Evolutionary conservation across 1,140 invertebrate genomes (phyloP).

Genomic region (Elysia chlorotica): DNA sequence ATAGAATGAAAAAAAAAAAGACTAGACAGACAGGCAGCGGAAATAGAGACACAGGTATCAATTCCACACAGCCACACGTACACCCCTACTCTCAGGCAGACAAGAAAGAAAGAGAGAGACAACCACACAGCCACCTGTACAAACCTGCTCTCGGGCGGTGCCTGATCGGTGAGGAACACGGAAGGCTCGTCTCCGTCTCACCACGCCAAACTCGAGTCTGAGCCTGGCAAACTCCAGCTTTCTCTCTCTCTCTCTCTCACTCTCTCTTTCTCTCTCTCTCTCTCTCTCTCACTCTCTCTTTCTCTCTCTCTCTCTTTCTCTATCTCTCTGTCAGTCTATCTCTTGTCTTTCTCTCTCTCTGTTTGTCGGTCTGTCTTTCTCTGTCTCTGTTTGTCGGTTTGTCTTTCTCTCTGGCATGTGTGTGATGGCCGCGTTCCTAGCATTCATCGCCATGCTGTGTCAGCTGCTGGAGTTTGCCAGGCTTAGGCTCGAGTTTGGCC

Average conservation of each 20-base stretch:
- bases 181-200: neutral
- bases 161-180: neutral
- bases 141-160: neutral
- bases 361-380: too few species aligned
- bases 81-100: neutral
- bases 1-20: too few species aligned
- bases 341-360: too few species aligned
- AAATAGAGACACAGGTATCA: neutral
- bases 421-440: constrained; percentile 11
- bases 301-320: too few species aligned
- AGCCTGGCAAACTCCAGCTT: neutral
- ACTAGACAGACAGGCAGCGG: neutral
- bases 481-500: neutral
- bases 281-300: too few species aligned
- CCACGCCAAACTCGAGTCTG: neutral
- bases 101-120: neutral
- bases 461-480: constrained; percentile 3
- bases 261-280: neutral
- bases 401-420: too few species aligned
- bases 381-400: too few species aligned
- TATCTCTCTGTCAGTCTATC: too few species aligned
- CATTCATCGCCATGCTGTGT: constrained; percentile 4
- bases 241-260: neutral
- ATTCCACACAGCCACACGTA: neutral
- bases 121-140: neutral